Base-by-base conservation (phyloP, 1,140 invertebrate species). In the Proales similis region DNA sequence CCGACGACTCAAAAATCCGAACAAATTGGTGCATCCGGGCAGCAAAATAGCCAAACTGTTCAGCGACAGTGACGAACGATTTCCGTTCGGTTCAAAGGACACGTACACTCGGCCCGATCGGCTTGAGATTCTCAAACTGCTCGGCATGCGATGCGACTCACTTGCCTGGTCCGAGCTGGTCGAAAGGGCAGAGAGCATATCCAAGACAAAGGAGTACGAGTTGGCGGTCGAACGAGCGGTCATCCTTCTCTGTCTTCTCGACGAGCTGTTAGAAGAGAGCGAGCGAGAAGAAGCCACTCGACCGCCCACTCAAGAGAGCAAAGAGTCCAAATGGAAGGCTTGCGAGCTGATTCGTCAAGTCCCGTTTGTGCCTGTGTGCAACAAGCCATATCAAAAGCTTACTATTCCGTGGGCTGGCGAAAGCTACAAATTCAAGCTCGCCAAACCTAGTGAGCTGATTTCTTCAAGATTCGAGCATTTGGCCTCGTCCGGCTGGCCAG, bases 111-210 rank as follows among this genome's bases (percentile, higher is more conserved):
- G 61, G 22, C 33, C 48, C 27, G 61, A 63, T 26, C 27, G 61
- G 32, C 20, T 63, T 3, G 22, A 63, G 17, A 45, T 63, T 7
- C 42, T 63, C 11, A 63, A 48, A 48, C 36, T 63, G 6, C 17
- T 63, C 0, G 61, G 61, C 12, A 63, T 63, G 61, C 48, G 49
- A 17, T 63, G 43, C 32, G 61, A 63, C 38, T 20, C 38, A 19
- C 3, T 63, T 0, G 49, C 30, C 20, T 63, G 61, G 61, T 6
- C 4, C 4, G 61, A 63, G 42, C 29, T 63, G 2, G 42, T 48
- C 29, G 61, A 63, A 39, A 27, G 61, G 19, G 43, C 43, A n/a
- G 61, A 63, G 19, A 48, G 33, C 0, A 42, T 63, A 0, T 22
- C 43, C 1, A 47, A 47, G n/a, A 48, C 49, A 14, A 14, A 38